Percentiles rank a stretch among this genome's conserved stretches.
Conservation (phyloP, 2,797 vertebrate species). For the Myotis findleyi region DNA sequence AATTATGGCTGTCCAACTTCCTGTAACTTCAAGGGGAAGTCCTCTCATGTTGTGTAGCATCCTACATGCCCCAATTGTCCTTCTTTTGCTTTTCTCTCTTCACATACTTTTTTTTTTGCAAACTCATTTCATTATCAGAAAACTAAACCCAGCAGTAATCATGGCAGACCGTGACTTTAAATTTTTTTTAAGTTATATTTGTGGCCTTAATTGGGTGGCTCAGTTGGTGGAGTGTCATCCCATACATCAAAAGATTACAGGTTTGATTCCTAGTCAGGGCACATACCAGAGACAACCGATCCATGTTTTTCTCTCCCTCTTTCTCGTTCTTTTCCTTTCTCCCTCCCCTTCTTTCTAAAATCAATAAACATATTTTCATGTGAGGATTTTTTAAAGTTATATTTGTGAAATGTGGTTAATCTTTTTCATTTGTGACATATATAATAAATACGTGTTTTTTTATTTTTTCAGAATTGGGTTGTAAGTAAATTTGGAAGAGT, state of each 20-base stretch:
- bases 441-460: neutral
- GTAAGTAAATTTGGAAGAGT: constrained; percentile 97
- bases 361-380: neutral
- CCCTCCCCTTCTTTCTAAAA: neutral
- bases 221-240: neutral
- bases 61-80: neutral
- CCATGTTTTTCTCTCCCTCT: neutral
- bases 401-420: neutral
- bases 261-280: neutral
- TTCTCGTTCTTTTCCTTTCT: neutral
- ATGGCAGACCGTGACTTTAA: neutral
- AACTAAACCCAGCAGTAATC: neutral
- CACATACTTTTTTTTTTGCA: neutral
- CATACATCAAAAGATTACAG: neutral
- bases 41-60: neutral
- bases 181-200: neutral
- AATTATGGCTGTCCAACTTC: neutral
- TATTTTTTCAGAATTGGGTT: constrained; percentile 93
- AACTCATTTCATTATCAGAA: constrained; percentile 16
- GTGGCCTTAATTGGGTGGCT: neutral
- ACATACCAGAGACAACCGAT: neutral
- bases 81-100: neutral
- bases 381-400: neutral
- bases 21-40: neutral
- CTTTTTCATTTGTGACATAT: neutral